These are phyloP conservation scores for Torymus auratus DNA, from an alignment of 2,888 invertebrate genomes.

Conservation along the genomic window DNA sequence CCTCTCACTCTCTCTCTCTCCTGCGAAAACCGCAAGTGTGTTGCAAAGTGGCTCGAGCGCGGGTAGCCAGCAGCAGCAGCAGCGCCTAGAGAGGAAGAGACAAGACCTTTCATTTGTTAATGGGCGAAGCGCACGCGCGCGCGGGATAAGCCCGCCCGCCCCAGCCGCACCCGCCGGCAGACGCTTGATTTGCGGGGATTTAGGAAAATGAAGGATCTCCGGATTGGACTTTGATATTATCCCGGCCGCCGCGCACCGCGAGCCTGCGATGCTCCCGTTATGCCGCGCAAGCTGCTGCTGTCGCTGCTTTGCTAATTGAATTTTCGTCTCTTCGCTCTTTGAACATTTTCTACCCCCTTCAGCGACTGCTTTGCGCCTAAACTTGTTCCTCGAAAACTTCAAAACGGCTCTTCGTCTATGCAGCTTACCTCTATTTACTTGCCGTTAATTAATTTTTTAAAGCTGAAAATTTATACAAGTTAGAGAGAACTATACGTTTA, in stretches of 20 bases:
- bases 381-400: too few species aligned
- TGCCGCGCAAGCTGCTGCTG: too few species aligned
- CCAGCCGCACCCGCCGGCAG: slow-evolving; percentile 13
- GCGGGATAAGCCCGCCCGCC: slow-evolving; percentile 40
- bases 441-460: too few species aligned
- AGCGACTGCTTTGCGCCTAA: too few species aligned
- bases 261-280: neutral
- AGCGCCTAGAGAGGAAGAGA: neutral
- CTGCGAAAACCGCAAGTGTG: slow-evolving; percentile 48
- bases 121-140: slow-evolving; percentile 39
- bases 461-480: too few species aligned
- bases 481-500: too few species aligned
- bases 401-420: too few species aligned
- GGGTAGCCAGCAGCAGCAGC: too few species aligned
- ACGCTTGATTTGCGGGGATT: slow-evolving; percentile 60
- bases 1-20: neutral
- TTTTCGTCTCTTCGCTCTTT: too few species aligned
- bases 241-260: neutral
- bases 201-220: slow-evolving; percentile 38
- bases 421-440: too few species aligned
- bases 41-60: slow-evolving; percentile 11
- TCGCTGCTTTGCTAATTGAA: too few species aligned
- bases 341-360: too few species aligned
- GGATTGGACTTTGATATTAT: slow-evolving; percentile 33
- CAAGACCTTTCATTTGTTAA: slow-evolving; percentile 50